phyloP scores from a whole-genome alignment of 2,113 vertebrate genomes.

The western clawed frog (Xenopus tropicalis) region UCB_Xtro_10.0 CM004445.2:48102501-48103000 shows the following conservation, averaged over 20 bases:
- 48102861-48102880: no score
- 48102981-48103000: no score
- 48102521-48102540: conserved; percentile 87
- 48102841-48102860: no score
- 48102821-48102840: no score
- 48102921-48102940: no score
- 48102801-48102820: conserved; percentile 27
- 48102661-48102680: conserved; percentile 75
- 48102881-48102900: no score
- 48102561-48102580: conserved; percentile 83
- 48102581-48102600: conserved; percentile 94
- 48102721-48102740: conserved; percentile 80
- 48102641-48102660: conserved; percentile 77
- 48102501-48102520: conserved; percentile 69
- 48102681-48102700: conserved; percentile 65
- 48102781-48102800: conserved; percentile 67
- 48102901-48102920: no score
- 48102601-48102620: conserved; percentile 93
- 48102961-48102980: no score
- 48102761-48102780: conserved; percentile 91
- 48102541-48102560: conserved; percentile 88
- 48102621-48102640: conserved; percentile 84
- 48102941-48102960: no score
- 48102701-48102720: conserved; percentile 70
- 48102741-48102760: conserved; percentile 79